These are phyloP conservation scores for Apteryx owenii DNA, from an alignment of 2,113 vertebrate genomes.

Conservation along the genomic window DNA sequence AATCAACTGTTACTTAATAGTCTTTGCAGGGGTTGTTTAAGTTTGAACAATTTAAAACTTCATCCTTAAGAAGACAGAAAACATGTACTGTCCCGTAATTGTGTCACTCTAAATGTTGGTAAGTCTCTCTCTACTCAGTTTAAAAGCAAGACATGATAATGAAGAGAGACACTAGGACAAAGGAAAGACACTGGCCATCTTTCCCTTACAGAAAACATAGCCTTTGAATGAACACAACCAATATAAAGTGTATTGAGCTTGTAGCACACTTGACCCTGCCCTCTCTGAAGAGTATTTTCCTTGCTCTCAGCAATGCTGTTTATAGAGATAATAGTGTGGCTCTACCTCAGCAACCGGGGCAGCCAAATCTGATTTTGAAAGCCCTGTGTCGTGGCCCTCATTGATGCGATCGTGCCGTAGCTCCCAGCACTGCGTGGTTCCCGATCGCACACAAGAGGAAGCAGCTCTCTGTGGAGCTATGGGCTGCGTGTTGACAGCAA, in stretches of 20 bases:
- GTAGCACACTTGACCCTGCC: not conserved
- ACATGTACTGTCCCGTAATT: not conserved
- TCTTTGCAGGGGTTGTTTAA: not conserved
- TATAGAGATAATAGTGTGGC: not conserved
- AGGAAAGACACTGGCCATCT: not conserved
- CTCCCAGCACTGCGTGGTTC: not conserved
- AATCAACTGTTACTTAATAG: not conserved
- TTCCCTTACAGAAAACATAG: not conserved
- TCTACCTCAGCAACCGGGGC: not conserved
- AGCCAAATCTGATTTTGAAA: not conserved
- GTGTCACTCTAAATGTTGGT: not conserved
- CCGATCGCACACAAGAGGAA: not conserved
- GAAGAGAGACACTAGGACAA: not conserved
- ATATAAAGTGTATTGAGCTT: not conserved
- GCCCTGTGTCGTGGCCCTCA: not conserved
- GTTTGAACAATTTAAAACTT: not conserved
- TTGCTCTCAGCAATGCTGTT: not conserved
- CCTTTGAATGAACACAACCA: not conserved
- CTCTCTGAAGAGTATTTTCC: not conserved
- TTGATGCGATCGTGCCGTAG: fast-evolving
- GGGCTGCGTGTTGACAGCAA: not conserved
- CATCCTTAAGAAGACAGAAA: not conserved
- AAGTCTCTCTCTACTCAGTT: no score
- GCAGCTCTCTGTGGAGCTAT: not conserved
- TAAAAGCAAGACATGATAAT: no score